Conservation (phyloP, 2,797 vertebrate genomes). For the Lutjanus argentimaculatus region DNA sequence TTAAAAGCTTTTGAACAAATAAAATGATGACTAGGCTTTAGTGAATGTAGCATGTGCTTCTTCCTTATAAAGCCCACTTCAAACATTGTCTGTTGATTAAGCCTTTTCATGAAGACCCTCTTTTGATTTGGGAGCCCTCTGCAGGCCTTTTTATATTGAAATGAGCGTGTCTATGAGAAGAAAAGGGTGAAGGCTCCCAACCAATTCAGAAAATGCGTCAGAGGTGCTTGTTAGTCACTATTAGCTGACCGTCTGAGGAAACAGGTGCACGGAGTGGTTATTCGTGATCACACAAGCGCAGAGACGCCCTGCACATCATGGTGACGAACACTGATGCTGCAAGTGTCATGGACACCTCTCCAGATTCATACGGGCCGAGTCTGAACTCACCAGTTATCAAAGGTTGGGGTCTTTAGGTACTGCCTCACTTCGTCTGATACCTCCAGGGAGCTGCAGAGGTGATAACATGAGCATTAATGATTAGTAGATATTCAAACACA, state of each 20-base stretch:
- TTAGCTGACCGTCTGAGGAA: constrained; percentile 20
- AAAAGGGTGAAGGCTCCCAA: constrained; percentile 59
- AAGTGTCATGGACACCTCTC: not conserved
- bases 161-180: constrained; percentile 75
- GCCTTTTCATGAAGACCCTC: constrained; percentile 61
- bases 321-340: not conserved
- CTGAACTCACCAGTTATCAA: constrained; percentile 87
- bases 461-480: not conserved
- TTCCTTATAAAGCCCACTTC: constrained; percentile 60
- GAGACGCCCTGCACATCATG: not conserved
- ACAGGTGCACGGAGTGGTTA: constrained; percentile 45
- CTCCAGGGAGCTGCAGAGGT: constrained; percentile 81
- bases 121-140: constrained; percentile 69
- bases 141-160: constrained; percentile 81
- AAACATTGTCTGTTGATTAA: constrained; percentile 63
- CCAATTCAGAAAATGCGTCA: constrained; percentile 66
- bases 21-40: constrained; percentile 21
- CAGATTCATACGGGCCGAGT: not conserved
- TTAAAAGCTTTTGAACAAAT: constrained; percentile 59
- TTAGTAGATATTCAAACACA: not conserved
- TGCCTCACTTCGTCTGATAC: constrained; percentile 87
- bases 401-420: constrained; percentile 88
- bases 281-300: constrained; percentile 11
- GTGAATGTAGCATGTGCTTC: constrained; percentile 25
- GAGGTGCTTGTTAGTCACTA: constrained; percentile 43